phyloP scores from a whole-genome alignment of 30 jellyfish, hydroid and myxozoan species.

The Hydractinia echinata region DNA sequence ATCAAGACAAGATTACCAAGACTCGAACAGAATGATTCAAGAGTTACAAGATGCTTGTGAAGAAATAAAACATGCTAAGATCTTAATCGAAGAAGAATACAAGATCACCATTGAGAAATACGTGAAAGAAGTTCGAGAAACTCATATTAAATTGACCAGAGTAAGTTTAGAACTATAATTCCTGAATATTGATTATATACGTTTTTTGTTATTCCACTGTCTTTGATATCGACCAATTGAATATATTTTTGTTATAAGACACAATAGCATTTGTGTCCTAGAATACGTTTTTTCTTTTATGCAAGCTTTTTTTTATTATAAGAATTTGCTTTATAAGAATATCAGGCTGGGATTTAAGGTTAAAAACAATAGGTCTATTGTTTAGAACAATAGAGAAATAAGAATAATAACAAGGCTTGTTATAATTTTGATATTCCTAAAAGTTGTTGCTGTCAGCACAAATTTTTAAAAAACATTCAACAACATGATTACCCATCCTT shows the following conservation, averaged over 20 bases:
- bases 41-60: conserved; percentile 61
- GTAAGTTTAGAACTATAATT: conserved; percentile 27
- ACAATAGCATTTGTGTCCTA: too few relatives aligned
- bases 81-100: conserved; percentile 70
- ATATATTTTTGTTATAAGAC: neutral
- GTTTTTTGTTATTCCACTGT: neutral
- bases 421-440: neutral
- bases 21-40: conserved; percentile 45
- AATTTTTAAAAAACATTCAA: too few relatives aligned
- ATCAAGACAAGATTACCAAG: conserved; percentile 57
- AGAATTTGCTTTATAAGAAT: too few relatives aligned
- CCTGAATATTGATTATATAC: neutral
- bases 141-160: conserved; percentile 59
- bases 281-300: too few relatives aligned
- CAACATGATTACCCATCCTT: neutral
- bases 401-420: too few relatives aligned
- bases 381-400: too few relatives aligned
- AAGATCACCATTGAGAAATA: conserved; percentile 70
- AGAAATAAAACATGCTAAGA: conserved; percentile 52
- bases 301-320: too few relatives aligned
- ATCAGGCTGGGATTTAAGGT: too few relatives aligned
- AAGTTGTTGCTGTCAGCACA: neutral
- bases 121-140: conserved; percentile 66
- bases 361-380: too few relatives aligned
- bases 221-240: neutral